phyloP scores from a whole-genome alignment of 2,888 invertebrate genomes.

The Linnaemya vulpina region DNA sequence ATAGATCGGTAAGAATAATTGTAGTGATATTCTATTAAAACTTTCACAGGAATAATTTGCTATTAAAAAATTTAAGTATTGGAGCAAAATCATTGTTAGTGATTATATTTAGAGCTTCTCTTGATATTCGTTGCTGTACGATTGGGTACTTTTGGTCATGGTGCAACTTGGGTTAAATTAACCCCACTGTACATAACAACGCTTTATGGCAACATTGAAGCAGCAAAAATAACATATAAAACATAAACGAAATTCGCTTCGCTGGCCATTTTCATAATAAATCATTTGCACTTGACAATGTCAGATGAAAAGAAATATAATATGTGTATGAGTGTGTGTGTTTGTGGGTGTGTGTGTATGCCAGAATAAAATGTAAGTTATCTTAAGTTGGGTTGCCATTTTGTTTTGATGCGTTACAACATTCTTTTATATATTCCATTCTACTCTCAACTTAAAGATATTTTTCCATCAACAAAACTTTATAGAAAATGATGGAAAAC shows the following conservation, averaged over 20 bases:
- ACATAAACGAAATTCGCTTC: conserved; percentile 51
- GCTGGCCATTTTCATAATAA: conserved; percentile 69
- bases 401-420: conserved; percentile 28
- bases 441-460: conserved; percentile 25
- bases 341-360: background rate
- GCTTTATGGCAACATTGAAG: conserved; percentile 54
- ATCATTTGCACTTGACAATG: conserved; percentile 70
- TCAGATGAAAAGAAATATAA: conserved; percentile 44
- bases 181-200: conserved; percentile 32
- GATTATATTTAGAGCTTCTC: too few relatives aligned
- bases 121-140: too few relatives aligned
- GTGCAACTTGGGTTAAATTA: background rate
- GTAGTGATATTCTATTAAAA: too few relatives aligned
- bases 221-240: conserved; percentile 29
- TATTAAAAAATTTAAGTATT: too few relatives aligned
- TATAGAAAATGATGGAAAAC: background rate
- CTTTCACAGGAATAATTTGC: too few relatives aligned
- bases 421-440: conserved; percentile 15
- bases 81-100: too few relatives aligned
- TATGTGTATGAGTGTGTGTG: background rate
- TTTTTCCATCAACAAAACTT: conserved; percentile 23
- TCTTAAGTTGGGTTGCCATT: conserved; percentile 26
- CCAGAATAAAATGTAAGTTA: conserved; percentile 31
- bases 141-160: too few relatives aligned
- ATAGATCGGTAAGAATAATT: too few relatives aligned